A percentile compares a stretch with the other conserved stretches of the same genome.
Conservation (phyloP, 2,113 vertebrate species). For the Plectropomus leopardus region DNA sequence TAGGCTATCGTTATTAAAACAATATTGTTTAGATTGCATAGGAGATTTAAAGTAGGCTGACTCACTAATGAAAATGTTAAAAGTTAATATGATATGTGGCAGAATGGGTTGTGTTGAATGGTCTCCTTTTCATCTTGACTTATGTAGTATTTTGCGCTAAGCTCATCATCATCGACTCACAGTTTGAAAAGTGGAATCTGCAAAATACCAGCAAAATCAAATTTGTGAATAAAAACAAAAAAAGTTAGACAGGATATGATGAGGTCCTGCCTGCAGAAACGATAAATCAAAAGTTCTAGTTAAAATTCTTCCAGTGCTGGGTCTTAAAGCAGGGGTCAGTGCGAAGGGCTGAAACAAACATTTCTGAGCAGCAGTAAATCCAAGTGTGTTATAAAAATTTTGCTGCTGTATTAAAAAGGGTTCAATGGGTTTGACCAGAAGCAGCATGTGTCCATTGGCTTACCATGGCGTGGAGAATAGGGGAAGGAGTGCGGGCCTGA, state of each 20-base stretch:
- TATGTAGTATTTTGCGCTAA: neutral
- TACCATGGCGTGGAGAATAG: conserved; percentile 71
- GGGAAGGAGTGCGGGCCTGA: conserved; percentile 43
- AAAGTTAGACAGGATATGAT: neutral
- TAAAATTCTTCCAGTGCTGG: conserved; percentile 51
- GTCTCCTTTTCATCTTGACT: neutral
- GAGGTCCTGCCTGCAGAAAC: conserved; percentile 21
- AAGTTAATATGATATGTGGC: neutral
- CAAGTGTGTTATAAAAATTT: conserved; percentile 29
- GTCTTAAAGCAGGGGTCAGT: conserved; percentile 44
- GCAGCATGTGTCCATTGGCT: conserved; percentile 47
- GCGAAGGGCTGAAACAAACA: conserved; percentile 49
- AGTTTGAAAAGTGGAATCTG: neutral
- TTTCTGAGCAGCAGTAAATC: conserved; percentile 44
- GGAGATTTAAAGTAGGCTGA: neutral
- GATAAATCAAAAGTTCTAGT: conserved; percentile 32
- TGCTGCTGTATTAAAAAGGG: conserved; percentile 37
- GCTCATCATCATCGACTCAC: neutral
- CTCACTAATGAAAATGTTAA: neutral
- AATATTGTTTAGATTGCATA: no score
- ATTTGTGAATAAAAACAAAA: neutral
- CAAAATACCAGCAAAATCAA: conserved; percentile 30
- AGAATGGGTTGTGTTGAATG: neutral
- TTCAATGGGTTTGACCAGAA: conserved; percentile 47
- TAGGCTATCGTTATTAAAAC: no score